Percentiles rank a stretch among this genome's conserved stretches.
These are phyloP conservation scores for Melieria omissa DNA, from an alignment of 2,888 invertebrate genomes.

Conservation along the genomic window DNA sequence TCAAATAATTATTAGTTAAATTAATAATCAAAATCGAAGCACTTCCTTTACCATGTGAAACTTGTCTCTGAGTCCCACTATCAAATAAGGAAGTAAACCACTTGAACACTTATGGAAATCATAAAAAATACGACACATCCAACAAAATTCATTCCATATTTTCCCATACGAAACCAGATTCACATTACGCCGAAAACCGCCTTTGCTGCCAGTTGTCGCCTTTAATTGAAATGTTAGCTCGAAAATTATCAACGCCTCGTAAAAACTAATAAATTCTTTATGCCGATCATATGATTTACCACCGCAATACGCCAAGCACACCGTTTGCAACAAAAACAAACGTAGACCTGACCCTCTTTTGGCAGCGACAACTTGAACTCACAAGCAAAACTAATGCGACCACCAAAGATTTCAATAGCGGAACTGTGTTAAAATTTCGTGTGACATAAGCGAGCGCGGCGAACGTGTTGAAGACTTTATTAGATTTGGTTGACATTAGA, in stretches of 20 bases:
- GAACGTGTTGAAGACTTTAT: constrained; percentile 2
- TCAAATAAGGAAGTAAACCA: too few species aligned
- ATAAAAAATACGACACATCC: too few species aligned
- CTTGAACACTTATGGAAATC: too few species aligned
- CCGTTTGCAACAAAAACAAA: neutral
- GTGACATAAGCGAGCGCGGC: constrained; percentile 21
- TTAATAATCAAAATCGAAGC: too few species aligned
- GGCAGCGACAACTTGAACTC: too few species aligned
- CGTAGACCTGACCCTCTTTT: neutral
- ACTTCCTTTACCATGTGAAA: too few species aligned
- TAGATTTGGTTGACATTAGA: neutral
- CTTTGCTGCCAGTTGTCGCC: neutral
- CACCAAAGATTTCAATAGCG: constrained; percentile 43
- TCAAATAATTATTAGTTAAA: too few species aligned
- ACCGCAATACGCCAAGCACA: too few species aligned
- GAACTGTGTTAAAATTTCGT: constrained; percentile 31
- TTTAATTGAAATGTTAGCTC: constrained; percentile 50
- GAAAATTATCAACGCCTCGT: constrained; percentile 57
- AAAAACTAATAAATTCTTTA: constrained; percentile 55
- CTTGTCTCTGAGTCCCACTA: too few species aligned
- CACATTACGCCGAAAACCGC: too few species aligned
- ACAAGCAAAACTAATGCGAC: constrained; percentile 42
- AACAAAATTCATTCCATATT: too few species aligned
- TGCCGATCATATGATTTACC: constrained; percentile 42
- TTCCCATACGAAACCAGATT: too few species aligned